phyloP scores from a whole-genome alignment of 2,797 vertebrate genomes.

The Rhinella marina region DNA sequence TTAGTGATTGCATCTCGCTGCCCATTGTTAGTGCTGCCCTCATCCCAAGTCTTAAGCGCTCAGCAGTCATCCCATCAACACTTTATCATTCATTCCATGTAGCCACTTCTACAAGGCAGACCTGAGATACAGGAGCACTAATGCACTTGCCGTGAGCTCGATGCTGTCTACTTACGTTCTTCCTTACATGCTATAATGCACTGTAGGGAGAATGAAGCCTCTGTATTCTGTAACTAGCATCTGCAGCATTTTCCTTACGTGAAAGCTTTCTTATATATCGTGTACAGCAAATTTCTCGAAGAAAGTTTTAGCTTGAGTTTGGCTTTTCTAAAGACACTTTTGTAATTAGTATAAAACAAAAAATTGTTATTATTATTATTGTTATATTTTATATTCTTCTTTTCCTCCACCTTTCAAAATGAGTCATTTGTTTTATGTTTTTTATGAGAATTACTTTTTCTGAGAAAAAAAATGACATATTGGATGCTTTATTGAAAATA shows the following conservation, averaged over 20 bases:
- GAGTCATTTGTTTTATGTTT: too few species aligned
- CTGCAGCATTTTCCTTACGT: constrained; percentile 22
- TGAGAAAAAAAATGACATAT: neutral
- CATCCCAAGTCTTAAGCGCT: constrained; percentile 12
- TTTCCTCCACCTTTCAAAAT: too few species aligned
- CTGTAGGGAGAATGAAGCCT: constrained; percentile 27
- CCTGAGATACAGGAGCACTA: constrained; percentile 32
- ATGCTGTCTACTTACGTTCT: constrained; percentile 33
- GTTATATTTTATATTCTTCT: neutral
- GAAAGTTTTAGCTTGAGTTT: neutral
- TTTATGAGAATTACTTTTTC: too few species aligned
- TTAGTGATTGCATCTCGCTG: constrained; percentile 22
- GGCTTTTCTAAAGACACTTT: neutral
- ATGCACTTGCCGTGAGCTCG: constrained; percentile 42
- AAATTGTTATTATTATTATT: neutral
- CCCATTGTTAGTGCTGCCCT: neutral
- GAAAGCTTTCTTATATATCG: constrained; percentile 24
- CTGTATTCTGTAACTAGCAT: constrained; percentile 23
- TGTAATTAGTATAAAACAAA: neutral
- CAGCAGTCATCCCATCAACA: constrained; percentile 20
- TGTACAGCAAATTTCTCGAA: constrained; percentile 2
- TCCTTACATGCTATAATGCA: constrained; percentile 55
- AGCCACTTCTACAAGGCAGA: constrained; percentile 17
- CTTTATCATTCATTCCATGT: constrained; percentile 37
- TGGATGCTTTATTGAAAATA: neutral